phyloP scores from a whole-genome alignment of 2,113 vertebrate species.

The Castor canadensis region DNA sequence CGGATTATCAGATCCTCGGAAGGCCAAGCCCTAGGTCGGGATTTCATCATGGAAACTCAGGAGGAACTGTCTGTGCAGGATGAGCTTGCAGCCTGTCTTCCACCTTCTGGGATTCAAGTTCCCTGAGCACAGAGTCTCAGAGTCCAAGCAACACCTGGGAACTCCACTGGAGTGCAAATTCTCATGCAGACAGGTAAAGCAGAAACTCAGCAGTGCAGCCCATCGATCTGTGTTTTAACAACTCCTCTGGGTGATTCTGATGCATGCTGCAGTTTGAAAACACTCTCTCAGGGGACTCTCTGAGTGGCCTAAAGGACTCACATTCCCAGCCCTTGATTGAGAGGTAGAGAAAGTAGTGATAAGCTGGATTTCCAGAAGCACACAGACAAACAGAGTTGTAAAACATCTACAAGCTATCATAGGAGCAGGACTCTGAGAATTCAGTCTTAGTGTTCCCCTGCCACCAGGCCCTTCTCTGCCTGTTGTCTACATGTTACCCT shows the following conservation, averaged over 20 bases:
- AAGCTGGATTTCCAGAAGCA: not conserved
- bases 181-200: not conserved
- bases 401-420: not conserved
- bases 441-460: not conserved
- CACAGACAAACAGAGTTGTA: no score
- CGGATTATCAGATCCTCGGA: not conserved
- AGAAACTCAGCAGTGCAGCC: not conserved
- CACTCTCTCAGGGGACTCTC: not conserved
- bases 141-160: not conserved
- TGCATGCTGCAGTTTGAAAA: no score
- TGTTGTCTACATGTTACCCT: not conserved
- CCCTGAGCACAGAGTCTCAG: not conserved
- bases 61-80: not conserved
- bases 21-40: not conserved
- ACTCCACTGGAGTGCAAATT: not conserved
- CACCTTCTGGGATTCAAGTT: not conserved
- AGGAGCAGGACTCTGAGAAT: not conserved
- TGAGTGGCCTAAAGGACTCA: not conserved
- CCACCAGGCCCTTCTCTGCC: not conserved
- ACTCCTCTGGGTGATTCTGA: no score
- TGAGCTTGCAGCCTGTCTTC: not conserved
- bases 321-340: not conserved
- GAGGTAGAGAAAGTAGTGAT: no score
- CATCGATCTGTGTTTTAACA: not conserved
- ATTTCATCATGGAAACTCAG: no score